phyloP scores from a whole-genome alignment of 2,797 vertebrate genomes.

The Aselliscus stoliczkanus region DNA sequence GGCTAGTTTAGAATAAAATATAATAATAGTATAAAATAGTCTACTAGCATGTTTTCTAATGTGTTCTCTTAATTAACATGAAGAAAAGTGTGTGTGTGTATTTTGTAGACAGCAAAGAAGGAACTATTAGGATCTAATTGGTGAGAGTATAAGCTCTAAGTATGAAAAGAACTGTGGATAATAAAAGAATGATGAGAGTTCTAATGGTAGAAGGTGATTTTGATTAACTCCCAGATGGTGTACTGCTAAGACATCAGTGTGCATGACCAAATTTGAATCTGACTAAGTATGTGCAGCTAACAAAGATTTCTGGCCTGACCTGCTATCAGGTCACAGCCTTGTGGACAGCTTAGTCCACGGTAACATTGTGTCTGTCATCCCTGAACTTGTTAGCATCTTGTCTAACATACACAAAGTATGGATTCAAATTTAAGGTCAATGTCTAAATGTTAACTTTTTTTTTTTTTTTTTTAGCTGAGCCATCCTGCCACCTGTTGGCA shows the following conservation, averaged over 20 bases:
- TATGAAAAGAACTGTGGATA: neutral
- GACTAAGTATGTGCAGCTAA: neutral
- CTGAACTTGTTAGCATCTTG: neutral
- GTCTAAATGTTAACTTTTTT: neutral
- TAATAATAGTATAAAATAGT: neutral
- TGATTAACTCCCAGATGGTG: neutral
- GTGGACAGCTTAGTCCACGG: neutral
- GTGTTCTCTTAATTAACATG: neutral
- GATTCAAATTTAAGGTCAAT: neutral
- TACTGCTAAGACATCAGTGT: neutral
- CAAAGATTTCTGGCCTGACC: neutral
- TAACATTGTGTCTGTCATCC: neutral
- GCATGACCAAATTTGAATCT: neutral
- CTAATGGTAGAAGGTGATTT: neutral
- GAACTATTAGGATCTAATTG: neutral
- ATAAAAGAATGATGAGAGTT: neutral
- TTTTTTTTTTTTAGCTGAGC: no score
- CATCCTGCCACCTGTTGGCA: no score
- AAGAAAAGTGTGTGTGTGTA: neutral
- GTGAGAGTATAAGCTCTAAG: neutral
- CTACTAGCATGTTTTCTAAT: neutral
- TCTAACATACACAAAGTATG: neutral
- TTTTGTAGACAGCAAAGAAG: neutral
- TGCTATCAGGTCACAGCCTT: neutral
- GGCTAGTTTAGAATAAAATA: neutral